A percentile compares a stretch with the other conserved stretches of the same genome.
phyloP scores from a whole-genome alignment of 2,113 vertebrate species.

The Dipodomys stephensi region DNA sequence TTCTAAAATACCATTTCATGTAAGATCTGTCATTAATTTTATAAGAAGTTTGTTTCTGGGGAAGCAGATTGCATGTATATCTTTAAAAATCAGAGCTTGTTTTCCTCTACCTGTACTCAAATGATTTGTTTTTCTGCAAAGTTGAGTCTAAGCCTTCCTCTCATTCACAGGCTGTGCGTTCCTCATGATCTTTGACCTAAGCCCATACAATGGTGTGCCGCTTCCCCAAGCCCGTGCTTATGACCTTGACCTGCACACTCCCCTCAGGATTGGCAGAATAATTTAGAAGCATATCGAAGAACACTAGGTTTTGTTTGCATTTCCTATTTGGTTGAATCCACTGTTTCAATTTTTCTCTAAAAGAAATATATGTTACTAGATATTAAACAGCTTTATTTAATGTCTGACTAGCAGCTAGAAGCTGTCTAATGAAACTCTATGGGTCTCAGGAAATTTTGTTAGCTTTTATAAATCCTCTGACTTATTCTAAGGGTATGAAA shows the following conservation, averaged over 20 bases:
- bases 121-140: not conserved
- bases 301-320: constrained; percentile 10
- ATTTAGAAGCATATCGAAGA: not conserved
- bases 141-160: not conserved
- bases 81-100: not conserved
- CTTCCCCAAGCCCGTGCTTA: not conserved
- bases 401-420: not conserved
- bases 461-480: not conserved
- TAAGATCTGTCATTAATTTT: not conserved
- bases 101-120: not conserved
- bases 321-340: constrained; percentile 45
- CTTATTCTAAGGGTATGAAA: not conserved
- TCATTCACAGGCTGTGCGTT: not conserved
- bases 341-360: constrained; percentile 40
- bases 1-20: not conserved
- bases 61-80: not conserved
- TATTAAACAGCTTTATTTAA: constrained; percentile 39
- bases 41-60: not conserved
- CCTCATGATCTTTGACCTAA: not conserved
- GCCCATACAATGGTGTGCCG: rapidly evolving
- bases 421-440: constrained; percentile 36
- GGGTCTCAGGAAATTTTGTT: not conserved
- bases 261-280: constrained; percentile 14
- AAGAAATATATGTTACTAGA: not conserved
- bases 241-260: not conserved